These are phyloP conservation scores for Pao palembangensis DNA, from an alignment of 2,113 vertebrate genomes.

Conservation along the genomic window DNA sequence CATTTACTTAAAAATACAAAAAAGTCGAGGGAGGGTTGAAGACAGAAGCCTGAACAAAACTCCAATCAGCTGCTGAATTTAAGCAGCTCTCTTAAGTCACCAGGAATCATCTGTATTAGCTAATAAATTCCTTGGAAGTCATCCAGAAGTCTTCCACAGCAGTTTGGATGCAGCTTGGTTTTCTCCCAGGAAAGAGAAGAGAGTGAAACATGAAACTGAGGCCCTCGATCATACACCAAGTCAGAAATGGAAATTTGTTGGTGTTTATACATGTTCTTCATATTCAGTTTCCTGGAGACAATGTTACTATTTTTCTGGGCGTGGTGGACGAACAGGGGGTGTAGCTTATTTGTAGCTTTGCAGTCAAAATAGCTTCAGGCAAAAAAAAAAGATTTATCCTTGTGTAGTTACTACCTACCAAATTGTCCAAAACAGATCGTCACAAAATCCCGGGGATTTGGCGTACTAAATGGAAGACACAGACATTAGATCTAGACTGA, in stretches of 20 bases:
- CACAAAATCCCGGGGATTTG: conserved; percentile 48
- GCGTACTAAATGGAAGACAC: conserved; percentile 38
- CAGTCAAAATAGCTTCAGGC: conserved; percentile 54
- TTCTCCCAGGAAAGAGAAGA: conserved; percentile 38
- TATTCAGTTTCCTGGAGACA: conserved; percentile 59
- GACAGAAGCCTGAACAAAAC: conserved; percentile 14
- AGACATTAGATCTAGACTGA: conserved; percentile 22
- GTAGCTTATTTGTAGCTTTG: conserved; percentile 60
- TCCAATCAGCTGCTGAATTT: conserved; percentile 42
- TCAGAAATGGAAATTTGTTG: conserved; percentile 34
- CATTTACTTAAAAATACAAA: no score
- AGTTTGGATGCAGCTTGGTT: conserved; percentile 37
- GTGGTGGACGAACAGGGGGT: conserved; percentile 46
- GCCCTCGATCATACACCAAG: conserved; percentile 7
- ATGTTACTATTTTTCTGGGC: conserved; percentile 70
- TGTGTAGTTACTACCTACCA: conserved; percentile 30
- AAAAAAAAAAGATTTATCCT: conserved; percentile 39
- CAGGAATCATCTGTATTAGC: conserved; percentile 38
- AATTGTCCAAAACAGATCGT: conserved; percentile 37
- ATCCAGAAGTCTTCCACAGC: conserved; percentile 43
- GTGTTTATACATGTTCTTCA: conserved; percentile 58
- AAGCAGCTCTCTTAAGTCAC: conserved; percentile 35
- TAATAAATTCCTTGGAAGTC: conserved; percentile 58
- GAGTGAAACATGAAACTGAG: conserved; percentile 28
- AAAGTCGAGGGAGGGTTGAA: not conserved